Evolutionary conservation across 1,140 invertebrate species (phyloP), one percentile per base, ranked within the genome.

Genomic region (Pentalonia nigronervosa): DNA sequence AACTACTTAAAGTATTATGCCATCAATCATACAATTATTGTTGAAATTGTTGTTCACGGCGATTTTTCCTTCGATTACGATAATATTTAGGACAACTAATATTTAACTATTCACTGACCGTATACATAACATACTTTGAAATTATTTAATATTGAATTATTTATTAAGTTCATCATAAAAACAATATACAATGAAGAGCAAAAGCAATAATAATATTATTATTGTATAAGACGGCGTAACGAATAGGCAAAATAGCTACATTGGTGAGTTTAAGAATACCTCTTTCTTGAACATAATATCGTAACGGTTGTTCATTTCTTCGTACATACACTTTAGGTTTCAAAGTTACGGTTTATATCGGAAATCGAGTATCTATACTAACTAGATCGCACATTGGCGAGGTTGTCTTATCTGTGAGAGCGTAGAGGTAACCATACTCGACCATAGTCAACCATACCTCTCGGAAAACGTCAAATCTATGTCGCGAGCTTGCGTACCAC

Each of bases 201-300:
- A 41, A 41, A 41, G 41, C 41, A 4, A 41, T 0, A 14, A 4
- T 7, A 7, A 30, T 60, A 30, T 60, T 7, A 30, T 8, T 14
- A 50, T 50, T 20, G 50, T 53, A 30, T n/a, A n/a, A 17, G 14
- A 76, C 60, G 60, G 60, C 3, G 60, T n/a, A 34, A 17, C 14
- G 30, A 2, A 76, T 76, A 76, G 60, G 14, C n/a, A 76, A 76
- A 76, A n/a, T 76, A 76, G 60, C 11, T 76, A 76, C 60, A n/a
- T 76, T n/a, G 30, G n/a, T 0, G 60, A 76, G n/a, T 76, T n/a
- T 17, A 6, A 76, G 14, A 17, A 34, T 14, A 76, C 17, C 1
- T n/a, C 0, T n/a, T n/a, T 17, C n/a, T 1, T 76, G 14, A 76
- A 76, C n/a, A n/a, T 4, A 0, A 0, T 53, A 0, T n/a, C n/a